Conservation (phyloP, 2,797 vertebrate genomes). For the Gambusia yucatana region DNA sequence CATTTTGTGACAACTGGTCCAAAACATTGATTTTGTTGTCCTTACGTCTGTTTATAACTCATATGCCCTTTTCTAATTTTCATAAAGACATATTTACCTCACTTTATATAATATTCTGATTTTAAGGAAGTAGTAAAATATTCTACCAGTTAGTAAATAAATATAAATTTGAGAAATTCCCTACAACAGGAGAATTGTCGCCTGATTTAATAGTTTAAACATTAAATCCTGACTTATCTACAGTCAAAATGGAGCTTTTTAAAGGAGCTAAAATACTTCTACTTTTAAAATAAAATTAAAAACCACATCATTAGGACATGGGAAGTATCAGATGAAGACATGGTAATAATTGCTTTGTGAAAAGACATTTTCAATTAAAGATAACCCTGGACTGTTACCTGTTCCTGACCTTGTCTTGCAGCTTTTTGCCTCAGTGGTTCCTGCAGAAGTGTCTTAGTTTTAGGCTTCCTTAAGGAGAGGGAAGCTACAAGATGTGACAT, state of each 20-base stretch:
- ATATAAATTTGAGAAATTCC: background rate
- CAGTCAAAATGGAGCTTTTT: background rate
- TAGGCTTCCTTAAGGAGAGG: slow-evolving; percentile 14
- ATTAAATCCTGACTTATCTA: background rate
- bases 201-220: background rate
- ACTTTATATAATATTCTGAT: background rate
- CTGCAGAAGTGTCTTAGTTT: slow-evolving; percentile 30
- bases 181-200: background rate
- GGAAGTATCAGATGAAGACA: background rate
- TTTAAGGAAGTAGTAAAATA: background rate
- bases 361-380: slow-evolving; percentile 14
- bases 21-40: background rate
- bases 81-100: background rate
- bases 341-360: background rate
- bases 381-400: background rate
- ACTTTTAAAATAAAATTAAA: background rate
- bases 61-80: background rate
- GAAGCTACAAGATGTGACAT: slow-evolving; percentile 47
- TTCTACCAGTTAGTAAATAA: background rate
- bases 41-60: background rate
- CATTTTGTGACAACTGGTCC: background rate
- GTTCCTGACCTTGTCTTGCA: slow-evolving; percentile 5
- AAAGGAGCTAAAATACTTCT: background rate
- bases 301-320: background rate
- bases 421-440: slow-evolving; percentile 20